Conservation (phyloP, 2,888 invertebrate genomes). For the Limulus polyphemus region DNA sequence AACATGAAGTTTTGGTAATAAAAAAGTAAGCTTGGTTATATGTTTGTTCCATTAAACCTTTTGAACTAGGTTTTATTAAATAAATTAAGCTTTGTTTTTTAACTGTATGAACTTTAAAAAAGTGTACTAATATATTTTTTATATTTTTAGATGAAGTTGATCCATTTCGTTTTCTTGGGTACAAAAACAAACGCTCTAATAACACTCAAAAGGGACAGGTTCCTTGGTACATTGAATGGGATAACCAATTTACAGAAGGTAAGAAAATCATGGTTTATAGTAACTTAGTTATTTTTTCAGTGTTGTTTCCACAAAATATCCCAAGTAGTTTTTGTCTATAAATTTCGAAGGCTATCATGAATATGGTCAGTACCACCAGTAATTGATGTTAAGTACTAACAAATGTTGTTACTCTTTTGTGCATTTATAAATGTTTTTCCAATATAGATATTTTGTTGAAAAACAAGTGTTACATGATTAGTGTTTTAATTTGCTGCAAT, state of each 20-base stretch:
- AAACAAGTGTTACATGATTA: not conserved
- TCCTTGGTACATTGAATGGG: slow-evolving; percentile 35
- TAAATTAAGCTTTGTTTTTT: too few species aligned
- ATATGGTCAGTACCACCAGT: too few species aligned
- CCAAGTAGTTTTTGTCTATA: too few species aligned
- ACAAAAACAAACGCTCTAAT: slow-evolving; percentile 35
- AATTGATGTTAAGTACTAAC: too few species aligned
- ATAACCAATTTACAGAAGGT: slow-evolving; percentile 35
- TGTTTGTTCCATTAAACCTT: too few species aligned
- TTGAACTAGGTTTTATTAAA: too few species aligned
- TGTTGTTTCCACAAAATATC: too few species aligned
- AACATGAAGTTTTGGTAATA: too few species aligned
- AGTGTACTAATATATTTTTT: not conserved
- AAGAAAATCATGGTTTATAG: slow-evolving; percentile 8
- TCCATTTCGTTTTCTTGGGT: slow-evolving; percentile 35
- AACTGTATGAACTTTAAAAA: not conserved
- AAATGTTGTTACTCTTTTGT: too few species aligned
- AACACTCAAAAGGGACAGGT: slow-evolving; percentile 35
- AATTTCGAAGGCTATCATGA: too few species aligned
- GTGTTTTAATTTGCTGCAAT: not conserved
- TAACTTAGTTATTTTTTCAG: not conserved
- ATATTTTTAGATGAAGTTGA: slow-evolving; percentile 31
- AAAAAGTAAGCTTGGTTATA: not conserved
- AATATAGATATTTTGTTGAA: too few species aligned
- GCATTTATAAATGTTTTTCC: too few species aligned